Base-by-base conservation (phyloP, 2,888 invertebrate species). In the Scrobipalpa costella region DNA sequence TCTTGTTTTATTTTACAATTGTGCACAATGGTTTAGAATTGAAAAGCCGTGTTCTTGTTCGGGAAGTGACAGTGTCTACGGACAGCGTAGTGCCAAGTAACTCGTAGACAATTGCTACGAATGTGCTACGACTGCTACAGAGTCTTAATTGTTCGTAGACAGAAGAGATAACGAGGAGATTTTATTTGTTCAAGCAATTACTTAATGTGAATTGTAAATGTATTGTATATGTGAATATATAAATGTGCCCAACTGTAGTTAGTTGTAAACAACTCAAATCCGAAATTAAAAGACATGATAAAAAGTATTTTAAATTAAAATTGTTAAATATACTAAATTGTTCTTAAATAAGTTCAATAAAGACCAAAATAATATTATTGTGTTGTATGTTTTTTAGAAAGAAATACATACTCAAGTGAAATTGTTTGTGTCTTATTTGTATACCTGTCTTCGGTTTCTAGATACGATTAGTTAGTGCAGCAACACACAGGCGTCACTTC, bases 301-400 rank as follows among this genome's bases (percentile, higher is more conserved):
- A 44, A 38, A 44, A 27, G 59, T 40, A 57, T 36, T 19, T 44
- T 36, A 55, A 55, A 52, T 19, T 21, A 21, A 38, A 62, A 62
- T 33, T 34, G 21, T 58, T 33, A 57, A 38, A 40, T 55, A 61
- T 49, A n/a, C 47, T 19, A 49, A 21, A 61, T 57, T 61, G 15
- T 38, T 33, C 58, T 58, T 52, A n/a, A 44, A 55, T 9, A 36
- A 64, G 40, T 38, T 34, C 40, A 40, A 59, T 64, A 58, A 59
- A 52, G 62, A 62, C 62, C 64, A 62, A 64, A 60, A 58, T 58
- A 9, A 49, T 61, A 49, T 59, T 27, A 27, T 27, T 47, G 57
- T 60, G 55, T 17, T 64, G 38, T 64, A 63, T 63, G 52, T 59
- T 63, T 64, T 61, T 57, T 61, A 64, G 61, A 64, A 64, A 47